phyloP scores from a whole-genome alignment of 2,888 invertebrate genomes.

The Drosophila buzzatii region DNA sequence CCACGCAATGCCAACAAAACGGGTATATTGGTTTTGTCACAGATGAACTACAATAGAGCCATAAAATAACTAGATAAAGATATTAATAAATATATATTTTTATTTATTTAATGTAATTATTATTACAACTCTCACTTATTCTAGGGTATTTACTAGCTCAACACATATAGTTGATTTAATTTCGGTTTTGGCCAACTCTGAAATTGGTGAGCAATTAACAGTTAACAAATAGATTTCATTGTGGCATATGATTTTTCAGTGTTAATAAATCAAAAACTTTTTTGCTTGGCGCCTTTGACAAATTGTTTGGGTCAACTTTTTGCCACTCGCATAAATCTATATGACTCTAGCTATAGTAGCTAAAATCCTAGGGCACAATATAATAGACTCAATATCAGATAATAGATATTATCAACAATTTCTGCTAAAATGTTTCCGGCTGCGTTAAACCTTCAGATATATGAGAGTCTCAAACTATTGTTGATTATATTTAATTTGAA shows the following conservation, averaged over 20 bases:
- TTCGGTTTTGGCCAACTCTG: constrained; percentile 4
- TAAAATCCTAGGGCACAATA: constrained; percentile 7
- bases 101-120: neutral
- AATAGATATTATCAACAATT: no score
- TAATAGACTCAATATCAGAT: neutral
- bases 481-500: neutral
- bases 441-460: neutral
- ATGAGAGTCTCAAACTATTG: neutral
- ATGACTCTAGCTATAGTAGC: neutral
- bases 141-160: neutral
- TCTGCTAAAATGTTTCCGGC: neutral
- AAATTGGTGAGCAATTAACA: constrained; percentile 74
- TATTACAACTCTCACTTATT: no score
- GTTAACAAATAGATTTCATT: constrained; percentile 73
- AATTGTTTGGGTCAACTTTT: constrained; percentile 44
- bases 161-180: neutral
- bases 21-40: neutral
- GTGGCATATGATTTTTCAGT: constrained; percentile 41
- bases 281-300: constrained; percentile 45
- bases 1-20: neutral
- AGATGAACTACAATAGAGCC: neutral
- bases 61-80: neutral
- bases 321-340: neutral
- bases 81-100: no score
- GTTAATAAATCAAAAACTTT: constrained; percentile 48